These are phyloP conservation scores for Epirrita christyi DNA, from an alignment of 2,888 invertebrate genomes.

Conservation along the genomic window DNA sequence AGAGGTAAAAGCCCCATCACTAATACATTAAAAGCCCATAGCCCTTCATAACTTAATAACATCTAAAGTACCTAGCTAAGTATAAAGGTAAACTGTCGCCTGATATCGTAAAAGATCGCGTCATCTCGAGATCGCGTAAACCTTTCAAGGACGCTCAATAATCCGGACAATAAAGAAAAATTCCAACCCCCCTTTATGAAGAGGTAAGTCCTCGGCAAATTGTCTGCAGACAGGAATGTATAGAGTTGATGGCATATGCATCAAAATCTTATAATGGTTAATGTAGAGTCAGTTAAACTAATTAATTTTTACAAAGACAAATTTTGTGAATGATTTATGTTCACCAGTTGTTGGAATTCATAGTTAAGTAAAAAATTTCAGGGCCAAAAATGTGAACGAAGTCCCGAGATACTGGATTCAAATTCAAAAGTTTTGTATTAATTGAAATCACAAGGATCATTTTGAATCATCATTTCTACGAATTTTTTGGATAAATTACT, in stretches of 20 bases:
- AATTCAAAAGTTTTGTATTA: too few species aligned
- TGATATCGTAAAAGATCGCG: constrained; percentile 75
- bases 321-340: too few species aligned
- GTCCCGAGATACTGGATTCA: too few species aligned
- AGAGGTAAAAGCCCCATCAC: constrained; percentile 8
- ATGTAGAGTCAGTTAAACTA: too few species aligned
- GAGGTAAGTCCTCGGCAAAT: constrained; percentile 84
- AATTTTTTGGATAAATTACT: too few species aligned
- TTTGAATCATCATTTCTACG: too few species aligned
- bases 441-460: too few species aligned
- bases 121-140: constrained; percentile 81
- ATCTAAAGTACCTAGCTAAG: constrained; percentile 1
- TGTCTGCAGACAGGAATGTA: constrained; percentile 50
- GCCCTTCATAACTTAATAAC: constrained; percentile 71
- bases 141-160: constrained; percentile 78
- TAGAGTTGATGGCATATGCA: constrained; percentile 49
- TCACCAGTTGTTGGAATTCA: too few species aligned
- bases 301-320: too few species aligned
- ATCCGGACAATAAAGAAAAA: constrained; percentile 84
- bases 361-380: too few species aligned
- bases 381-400: too few species aligned
- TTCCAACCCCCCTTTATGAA: constrained; percentile 83
- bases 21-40: constrained; percentile 24
- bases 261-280: too few species aligned
- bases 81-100: constrained; percentile 63